phyloP scores from a whole-genome alignment of 2,113 vertebrate genomes.

The Philantomba maxwellii region DNA sequence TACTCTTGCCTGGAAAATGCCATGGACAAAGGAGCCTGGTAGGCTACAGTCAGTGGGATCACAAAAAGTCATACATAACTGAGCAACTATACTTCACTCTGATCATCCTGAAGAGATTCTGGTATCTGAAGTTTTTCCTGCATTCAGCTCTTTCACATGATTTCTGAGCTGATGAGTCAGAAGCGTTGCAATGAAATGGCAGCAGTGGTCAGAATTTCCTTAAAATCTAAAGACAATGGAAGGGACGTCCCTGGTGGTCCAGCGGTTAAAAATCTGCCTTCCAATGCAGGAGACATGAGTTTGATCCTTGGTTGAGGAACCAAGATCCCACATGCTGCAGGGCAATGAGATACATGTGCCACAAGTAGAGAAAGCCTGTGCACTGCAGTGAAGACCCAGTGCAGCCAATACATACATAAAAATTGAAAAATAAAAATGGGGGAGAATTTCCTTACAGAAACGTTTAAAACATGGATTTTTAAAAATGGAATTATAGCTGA shows the following conservation, averaged over 20 bases:
- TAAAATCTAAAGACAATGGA: constrained; percentile 86
- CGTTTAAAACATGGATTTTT: background rate
- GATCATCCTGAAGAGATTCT: background rate
- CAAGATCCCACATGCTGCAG: background rate
- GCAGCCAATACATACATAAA: background rate
- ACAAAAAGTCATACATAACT: background rate
- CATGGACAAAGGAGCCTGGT: background rate
- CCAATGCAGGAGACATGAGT: background rate
- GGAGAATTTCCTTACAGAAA: background rate
- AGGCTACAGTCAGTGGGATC: background rate
- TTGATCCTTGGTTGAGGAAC: background rate
- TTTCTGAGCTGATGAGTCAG: constrained; percentile 87
- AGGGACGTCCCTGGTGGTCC: background rate
- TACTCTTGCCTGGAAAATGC: background rate
- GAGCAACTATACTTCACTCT: background rate
- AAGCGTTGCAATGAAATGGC: constrained; percentile 87
- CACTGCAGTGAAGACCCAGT: background rate
- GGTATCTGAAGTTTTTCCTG: background rate
- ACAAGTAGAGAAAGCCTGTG: background rate
- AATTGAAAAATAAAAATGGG: background rate
- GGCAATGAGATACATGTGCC: background rate
- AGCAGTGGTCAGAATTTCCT: constrained; percentile 90
- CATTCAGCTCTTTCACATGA: constrained; percentile 81
- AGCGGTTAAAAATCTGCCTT: background rate
- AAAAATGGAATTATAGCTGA: background rate